phyloP scores from a whole-genome alignment of 2,113 vertebrate species.

The Chlorodrepanis virens region DNA sequence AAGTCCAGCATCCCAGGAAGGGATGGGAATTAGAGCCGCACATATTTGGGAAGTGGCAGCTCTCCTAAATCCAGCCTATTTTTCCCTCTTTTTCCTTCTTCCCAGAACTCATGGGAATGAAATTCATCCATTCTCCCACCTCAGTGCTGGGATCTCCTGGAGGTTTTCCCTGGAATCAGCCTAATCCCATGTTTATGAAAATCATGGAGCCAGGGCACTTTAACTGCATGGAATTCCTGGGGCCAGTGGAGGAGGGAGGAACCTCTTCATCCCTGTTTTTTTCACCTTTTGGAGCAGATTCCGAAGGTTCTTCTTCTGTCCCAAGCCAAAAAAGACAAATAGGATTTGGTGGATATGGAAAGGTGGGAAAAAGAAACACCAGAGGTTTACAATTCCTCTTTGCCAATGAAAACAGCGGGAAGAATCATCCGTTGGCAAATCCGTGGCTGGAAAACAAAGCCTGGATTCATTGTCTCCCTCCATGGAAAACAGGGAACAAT shows the following conservation, averaged over 20 bases:
- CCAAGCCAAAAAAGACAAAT: neutral
- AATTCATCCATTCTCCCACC: neutral
- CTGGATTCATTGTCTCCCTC: neutral
- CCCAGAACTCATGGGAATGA: neutral
- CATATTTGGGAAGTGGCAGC: neutral
- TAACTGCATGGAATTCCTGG: neutral
- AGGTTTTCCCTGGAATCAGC: neutral
- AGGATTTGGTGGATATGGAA: neutral
- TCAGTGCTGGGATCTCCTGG: neutral
- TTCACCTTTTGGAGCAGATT: neutral
- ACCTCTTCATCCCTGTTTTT: neutral
- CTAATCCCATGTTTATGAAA: neutral
- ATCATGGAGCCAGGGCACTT: neutral
- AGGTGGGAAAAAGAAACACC: neutral
- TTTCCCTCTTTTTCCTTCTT: neutral
- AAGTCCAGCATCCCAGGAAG: neutral
- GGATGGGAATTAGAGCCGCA: neutral
- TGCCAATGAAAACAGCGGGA: constrained; percentile 1
- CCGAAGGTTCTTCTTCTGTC: neutral
- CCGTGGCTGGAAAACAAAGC: constrained; percentile 30
- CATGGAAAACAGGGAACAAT: neutral
- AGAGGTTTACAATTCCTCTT: neutral
- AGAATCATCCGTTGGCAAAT: neutral
- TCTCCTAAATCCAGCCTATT: neutral
- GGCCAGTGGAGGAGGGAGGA: neutral